These are phyloP conservation scores for Enteromius argenteus DNA, from an alignment of 2,797 vertebrate species.

Conservation along the genomic window DNA sequence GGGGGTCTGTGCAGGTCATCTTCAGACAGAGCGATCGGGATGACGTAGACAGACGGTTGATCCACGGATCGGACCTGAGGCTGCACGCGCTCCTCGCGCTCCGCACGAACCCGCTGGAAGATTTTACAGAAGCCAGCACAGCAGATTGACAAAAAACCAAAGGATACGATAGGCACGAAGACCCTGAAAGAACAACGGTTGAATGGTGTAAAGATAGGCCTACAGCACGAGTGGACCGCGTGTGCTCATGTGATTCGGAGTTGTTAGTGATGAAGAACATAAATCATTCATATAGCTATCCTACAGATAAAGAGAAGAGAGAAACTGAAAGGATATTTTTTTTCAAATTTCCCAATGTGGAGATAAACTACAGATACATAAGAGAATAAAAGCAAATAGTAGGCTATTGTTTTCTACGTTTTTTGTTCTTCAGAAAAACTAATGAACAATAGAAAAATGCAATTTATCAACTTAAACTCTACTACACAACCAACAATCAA, in stretches of 20 bases:
- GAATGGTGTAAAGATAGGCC: background rate
- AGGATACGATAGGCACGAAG: slow-evolving; percentile 36
- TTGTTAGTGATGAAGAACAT: background rate
- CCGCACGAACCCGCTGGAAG: background rate
- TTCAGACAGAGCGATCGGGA: slow-evolving; percentile 39
- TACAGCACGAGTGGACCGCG: background rate
- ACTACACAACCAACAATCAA: background rate
- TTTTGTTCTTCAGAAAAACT: background rate
- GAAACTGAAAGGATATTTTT: background rate
- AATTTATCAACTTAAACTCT: background rate
- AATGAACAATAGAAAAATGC: background rate
- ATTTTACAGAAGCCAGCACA: slow-evolving; percentile 52
- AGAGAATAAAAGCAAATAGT: background rate
- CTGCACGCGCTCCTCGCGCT: background rate
- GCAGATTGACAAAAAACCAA: slow-evolving; percentile 39
- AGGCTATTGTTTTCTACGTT: background rate
- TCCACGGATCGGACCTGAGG: background rate
- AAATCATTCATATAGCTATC: background rate
- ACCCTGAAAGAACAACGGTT: slow-evolving; percentile 32
- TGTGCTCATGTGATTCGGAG: background rate
- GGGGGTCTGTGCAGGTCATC: slow-evolving; percentile 33
- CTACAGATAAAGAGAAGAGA: background rate
- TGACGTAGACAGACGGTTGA: slow-evolving; percentile 46
- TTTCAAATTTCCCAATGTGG: background rate
- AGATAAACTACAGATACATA: background rate